Evolutionary conservation across 2,888 invertebrate genomes (phyloP).

Genomic region (Spodoptera exigua): DNA sequence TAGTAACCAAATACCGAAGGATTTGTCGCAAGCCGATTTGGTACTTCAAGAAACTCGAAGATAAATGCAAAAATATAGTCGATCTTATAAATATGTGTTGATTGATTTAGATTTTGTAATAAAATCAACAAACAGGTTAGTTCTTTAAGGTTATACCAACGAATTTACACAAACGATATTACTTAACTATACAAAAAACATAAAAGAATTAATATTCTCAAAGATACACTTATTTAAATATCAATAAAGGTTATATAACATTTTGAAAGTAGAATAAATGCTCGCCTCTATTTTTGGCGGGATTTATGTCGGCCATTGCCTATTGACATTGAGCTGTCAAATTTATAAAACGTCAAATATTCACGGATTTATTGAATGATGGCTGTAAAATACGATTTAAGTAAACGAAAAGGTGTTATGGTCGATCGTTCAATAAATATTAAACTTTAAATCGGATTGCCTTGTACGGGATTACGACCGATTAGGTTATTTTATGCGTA

Average conservation of each 20-base stretch:
- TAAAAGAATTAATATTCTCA: slow-evolving; percentile 12
- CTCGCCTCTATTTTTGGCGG: slow-evolving; percentile 9
- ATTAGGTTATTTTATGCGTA: slow-evolving; percentile 36
- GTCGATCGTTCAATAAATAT: slow-evolving; percentile 7
- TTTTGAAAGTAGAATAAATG: slow-evolving; percentile 7
- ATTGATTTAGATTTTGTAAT: too few species aligned
- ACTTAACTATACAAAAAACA: background rate
- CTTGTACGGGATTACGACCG: slow-evolving; percentile 36
- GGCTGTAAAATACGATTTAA: slow-evolving; percentile 30
- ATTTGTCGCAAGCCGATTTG: too few species aligned
- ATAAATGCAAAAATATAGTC: too few species aligned
- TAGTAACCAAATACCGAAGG: too few species aligned
- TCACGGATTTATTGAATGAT: background rate
- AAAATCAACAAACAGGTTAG: too few species aligned
- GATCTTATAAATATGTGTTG: too few species aligned
- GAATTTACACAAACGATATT: slow-evolving; percentile 13
- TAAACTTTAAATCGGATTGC: slow-evolving; percentile 24
- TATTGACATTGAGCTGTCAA: slow-evolving; percentile 7
- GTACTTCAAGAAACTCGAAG: too few species aligned
- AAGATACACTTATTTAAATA: slow-evolving; percentile 6
- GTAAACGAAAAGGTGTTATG: background rate
- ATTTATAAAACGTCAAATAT: background rate
- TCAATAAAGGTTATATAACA: slow-evolving; percentile 1
- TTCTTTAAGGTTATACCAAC: too few species aligned
- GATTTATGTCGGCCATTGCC: background rate